phyloP scores from a whole-genome alignment of 2,113 vertebrate species.

The Tiliqua scincoides region DNA sequence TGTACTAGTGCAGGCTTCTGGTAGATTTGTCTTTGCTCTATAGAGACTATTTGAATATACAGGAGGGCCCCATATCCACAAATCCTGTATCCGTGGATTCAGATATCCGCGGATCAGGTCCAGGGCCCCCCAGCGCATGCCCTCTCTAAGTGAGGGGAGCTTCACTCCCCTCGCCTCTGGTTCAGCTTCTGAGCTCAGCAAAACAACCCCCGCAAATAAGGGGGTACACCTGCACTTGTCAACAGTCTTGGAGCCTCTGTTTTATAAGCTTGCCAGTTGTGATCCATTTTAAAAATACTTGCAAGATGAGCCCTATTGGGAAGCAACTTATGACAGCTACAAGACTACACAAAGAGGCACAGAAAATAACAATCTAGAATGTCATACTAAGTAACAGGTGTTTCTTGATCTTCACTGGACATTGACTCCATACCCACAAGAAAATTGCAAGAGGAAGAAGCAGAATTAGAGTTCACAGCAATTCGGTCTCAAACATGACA shows the following conservation, averaged over 20 bases:
- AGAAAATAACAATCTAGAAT: not conserved
- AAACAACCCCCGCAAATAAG: too few species aligned
- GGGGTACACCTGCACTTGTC: too few species aligned
- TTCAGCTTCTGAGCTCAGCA: too few species aligned
- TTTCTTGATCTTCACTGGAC: not conserved
- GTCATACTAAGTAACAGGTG: too few species aligned
- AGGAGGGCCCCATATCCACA: too few species aligned
- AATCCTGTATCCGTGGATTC: too few species aligned
- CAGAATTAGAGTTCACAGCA: not conserved
- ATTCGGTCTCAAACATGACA: slow-evolving; percentile 25
- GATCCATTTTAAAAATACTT: fast-evolving
- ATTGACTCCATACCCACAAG: not conserved
- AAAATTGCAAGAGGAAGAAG: not conserved
- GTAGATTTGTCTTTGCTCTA: not conserved
- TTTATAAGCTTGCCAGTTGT: not conserved
- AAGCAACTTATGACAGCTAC: not conserved
- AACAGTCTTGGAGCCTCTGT: not conserved
- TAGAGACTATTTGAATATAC: too few species aligned
- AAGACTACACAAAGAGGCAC: not conserved
- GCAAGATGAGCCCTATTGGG: not conserved
- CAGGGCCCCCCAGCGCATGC: too few species aligned
- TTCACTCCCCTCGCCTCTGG: too few species aligned
- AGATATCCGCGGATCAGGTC: too few species aligned
- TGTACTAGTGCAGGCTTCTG: not conserved
- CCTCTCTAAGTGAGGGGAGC: too few species aligned